Percentiles rank a stretch among this genome's conserved stretches.
phyloP scores from a whole-genome alignment of 2,797 vertebrate genomes.

The Salmo trutta region DNA sequence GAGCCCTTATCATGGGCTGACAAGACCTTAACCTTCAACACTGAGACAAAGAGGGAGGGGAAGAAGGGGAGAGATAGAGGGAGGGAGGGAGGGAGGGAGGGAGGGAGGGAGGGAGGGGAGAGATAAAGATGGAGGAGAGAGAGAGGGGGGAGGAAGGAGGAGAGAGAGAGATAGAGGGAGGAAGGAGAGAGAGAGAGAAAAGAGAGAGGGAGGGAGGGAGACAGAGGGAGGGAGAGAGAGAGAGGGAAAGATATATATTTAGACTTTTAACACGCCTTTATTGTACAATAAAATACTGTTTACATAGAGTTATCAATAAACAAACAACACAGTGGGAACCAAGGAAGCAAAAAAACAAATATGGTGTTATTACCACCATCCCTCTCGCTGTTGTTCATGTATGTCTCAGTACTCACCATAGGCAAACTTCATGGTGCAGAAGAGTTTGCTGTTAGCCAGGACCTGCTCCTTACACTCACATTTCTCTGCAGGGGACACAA shows the following conservation, averaged over 20 bases:
- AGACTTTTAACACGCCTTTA: not conserved
- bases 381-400: not conserved
- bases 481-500: constrained; percentile 79
- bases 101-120: not conserved
- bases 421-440: constrained; percentile 93
- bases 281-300: not conserved
- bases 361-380: not conserved
- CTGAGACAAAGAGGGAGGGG: constrained; percentile 57
- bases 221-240: too few species aligned
- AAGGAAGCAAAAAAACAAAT: not conserved
- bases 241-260: too few species aligned
- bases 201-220: not conserved
- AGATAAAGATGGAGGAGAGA: not conserved
- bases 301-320: not conserved
- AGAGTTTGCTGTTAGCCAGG: constrained; percentile 87
- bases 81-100: not conserved
- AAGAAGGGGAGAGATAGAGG: not conserved
- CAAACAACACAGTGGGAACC: not conserved
- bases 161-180: not conserved
- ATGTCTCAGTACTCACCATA: constrained; percentile 82
- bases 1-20: constrained; percentile 97
- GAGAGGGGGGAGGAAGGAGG: not conserved
- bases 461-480: constrained; percentile 95
- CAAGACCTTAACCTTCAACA: constrained; percentile 92
- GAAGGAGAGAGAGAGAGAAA: too few species aligned